Conservation (phyloP, 2,797 vertebrate species). For the Thripadectes ignobilis region DNA sequence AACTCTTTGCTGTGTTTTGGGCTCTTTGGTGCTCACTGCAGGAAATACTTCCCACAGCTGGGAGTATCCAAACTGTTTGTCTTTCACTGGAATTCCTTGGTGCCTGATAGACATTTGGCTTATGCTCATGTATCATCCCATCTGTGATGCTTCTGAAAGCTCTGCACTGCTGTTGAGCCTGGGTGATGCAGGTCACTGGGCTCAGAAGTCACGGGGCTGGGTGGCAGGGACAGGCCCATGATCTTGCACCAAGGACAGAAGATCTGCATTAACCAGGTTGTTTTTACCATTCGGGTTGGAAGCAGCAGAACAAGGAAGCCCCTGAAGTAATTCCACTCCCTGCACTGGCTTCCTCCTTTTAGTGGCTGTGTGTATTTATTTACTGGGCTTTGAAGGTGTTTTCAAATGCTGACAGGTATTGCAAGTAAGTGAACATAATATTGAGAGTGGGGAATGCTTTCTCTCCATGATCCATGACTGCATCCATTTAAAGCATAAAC, state of each 20-base stretch:
- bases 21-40: background rate
- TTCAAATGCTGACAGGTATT: background rate
- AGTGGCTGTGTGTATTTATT: background rate
- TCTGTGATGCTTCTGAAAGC: background rate
- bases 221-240: background rate
- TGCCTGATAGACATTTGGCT: background rate
- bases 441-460: background rate
- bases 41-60: background rate
- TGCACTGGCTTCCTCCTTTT: background rate
- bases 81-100: background rate
- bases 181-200: background rate
- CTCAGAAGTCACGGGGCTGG: background rate
- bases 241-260: background rate
- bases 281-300: background rate
- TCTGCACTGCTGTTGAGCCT: background rate
- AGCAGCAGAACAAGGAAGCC: background rate
- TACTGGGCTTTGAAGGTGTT: background rate
- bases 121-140: rapidly evolving
- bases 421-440: background rate
- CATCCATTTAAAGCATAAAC: background rate
- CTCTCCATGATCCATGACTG: rapidly evolving
- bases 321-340: background rate
- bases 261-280: rapidly evolving
- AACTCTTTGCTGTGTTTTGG: background rate
- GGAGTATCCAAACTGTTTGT: background rate